Conservation (phyloP, 2,113 vertebrate species). For the Otis tarda region DNA sequence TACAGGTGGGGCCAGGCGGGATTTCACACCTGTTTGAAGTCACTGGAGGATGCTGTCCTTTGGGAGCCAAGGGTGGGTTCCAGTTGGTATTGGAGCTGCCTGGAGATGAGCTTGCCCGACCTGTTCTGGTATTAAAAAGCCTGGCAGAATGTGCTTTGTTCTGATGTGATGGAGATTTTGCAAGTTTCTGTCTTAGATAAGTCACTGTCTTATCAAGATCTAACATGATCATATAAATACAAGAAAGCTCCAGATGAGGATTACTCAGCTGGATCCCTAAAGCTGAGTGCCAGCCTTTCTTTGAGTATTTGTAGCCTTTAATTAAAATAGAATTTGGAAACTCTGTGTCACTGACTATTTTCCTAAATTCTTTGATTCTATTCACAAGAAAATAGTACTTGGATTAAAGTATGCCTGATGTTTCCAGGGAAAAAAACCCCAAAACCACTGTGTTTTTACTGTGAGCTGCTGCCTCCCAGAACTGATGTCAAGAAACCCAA, state of each 20-base stretch:
- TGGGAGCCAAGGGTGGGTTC: neutral
- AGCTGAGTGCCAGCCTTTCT: slow-evolving; percentile 26
- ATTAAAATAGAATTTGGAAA: slow-evolving; percentile 3
- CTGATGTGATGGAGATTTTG: neutral
- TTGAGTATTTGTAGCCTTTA: slow-evolving; percentile 43
- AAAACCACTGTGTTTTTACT: neutral
- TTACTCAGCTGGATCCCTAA: slow-evolving; percentile 43
- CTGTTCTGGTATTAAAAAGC: neutral
- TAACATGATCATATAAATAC: neutral
- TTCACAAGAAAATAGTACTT: slow-evolving; percentile 34
- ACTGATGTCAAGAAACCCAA: neutral
- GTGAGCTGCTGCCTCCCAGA: neutral
- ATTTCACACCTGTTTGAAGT: slow-evolving; percentile 30
- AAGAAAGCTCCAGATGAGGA: neutral
- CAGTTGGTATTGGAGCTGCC: neutral
- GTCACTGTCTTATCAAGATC: slow-evolving; percentile 26
- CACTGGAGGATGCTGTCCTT: neutral
- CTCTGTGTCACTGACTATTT: slow-evolving; percentile 1
- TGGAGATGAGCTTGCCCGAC: neutral
- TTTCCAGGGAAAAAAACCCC: neutral
- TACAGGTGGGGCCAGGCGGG: neutral
- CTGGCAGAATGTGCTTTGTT: slow-evolving; percentile 6
- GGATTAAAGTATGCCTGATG: slow-evolving; percentile 4
- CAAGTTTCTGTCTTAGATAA: slow-evolving; percentile 7
- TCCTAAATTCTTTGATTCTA: slow-evolving; percentile 31